Conservation (phyloP, 2,888 invertebrate species). For the Endotricha flammealis region DNA sequence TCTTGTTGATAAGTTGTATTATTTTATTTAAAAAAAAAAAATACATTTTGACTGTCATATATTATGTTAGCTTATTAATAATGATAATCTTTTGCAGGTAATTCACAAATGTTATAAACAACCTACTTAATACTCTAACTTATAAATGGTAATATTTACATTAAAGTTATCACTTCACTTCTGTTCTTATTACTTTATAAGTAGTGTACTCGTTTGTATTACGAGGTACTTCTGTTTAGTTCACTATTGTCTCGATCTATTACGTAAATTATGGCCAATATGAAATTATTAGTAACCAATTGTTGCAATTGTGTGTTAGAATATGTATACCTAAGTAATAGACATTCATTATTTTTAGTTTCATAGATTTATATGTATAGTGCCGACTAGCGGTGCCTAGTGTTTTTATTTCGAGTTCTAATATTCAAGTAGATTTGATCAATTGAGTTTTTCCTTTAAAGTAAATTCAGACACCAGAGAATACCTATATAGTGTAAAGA, state of each 20-base stretch:
- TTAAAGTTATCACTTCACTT: slow-evolving; percentile 40
- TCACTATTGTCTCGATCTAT: slow-evolving; percentile 48
- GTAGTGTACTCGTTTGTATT: slow-evolving; percentile 30
- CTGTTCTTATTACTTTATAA: slow-evolving; percentile 37
- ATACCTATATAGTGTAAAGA: slow-evolving; percentile 43
- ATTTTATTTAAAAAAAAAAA: no score
- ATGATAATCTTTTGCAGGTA: slow-evolving; percentile 39
- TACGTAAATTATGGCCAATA: slow-evolving; percentile 40
- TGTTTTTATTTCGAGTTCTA: slow-evolving; percentile 48
- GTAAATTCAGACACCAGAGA: slow-evolving; percentile 42
- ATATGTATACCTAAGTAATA: slow-evolving; percentile 47
- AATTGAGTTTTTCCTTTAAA: slow-evolving; percentile 39
- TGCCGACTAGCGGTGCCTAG: slow-evolving; percentile 66
- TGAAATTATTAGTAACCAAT: slow-evolving; percentile 48
- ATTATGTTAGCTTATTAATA: background rate
- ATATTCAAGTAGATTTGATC: slow-evolving; percentile 47
- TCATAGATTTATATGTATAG: slow-evolving; percentile 51
- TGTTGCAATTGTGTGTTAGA: slow-evolving; percentile 61
- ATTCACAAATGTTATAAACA: slow-evolving; percentile 4
- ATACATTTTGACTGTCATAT: background rate
- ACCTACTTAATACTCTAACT: slow-evolving; percentile 1
- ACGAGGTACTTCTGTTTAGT: slow-evolving; percentile 43
- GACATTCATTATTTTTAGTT: slow-evolving; percentile 52
- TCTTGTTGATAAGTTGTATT: no score
- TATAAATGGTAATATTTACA: slow-evolving; percentile 43